phyloP scores from a whole-genome alignment of 2,113 vertebrate species.

The Calonectris borealis region DNA sequence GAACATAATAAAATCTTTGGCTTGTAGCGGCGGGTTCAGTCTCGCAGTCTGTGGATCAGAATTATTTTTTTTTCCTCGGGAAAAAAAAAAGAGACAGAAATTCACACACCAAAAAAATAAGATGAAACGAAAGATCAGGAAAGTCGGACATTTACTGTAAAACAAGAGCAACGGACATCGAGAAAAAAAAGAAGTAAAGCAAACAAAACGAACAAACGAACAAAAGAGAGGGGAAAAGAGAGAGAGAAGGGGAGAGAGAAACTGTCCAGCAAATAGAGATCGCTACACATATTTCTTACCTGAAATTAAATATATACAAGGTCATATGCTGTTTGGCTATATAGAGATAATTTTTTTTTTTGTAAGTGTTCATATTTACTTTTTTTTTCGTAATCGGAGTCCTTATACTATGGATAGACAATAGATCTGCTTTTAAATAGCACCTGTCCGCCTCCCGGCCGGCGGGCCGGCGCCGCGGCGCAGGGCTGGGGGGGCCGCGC shows the following conservation, averaged over 20 bases:
- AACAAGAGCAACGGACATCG: slow-evolving; percentile 1
- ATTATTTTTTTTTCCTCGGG: slow-evolving; percentile 40
- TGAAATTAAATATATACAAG: slow-evolving; percentile 98
- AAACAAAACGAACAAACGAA: slow-evolving; percentile 41
- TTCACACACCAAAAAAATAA: slow-evolving; percentile 7
- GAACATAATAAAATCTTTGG: slow-evolving; percentile 99
- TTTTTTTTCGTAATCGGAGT: slow-evolving; percentile 63
- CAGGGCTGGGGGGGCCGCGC: slow-evolving; percentile 3
- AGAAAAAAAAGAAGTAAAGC: background rate
- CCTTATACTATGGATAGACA: slow-evolving; percentile 91
- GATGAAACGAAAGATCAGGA: slow-evolving; percentile 22
- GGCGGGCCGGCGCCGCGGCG: background rate
- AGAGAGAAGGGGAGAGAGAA: slow-evolving; percentile 51
- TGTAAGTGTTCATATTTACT: slow-evolving; percentile 70
- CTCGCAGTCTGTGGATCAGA: slow-evolving; percentile 78
- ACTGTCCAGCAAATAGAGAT: slow-evolving; percentile 84
- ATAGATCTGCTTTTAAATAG: slow-evolving; percentile 87
- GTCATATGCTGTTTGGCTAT: slow-evolving; percentile 94
- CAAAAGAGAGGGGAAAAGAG: slow-evolving; percentile 15
- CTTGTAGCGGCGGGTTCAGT: slow-evolving; percentile 89
- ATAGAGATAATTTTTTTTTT: slow-evolving; percentile 84
- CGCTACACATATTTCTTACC: slow-evolving; percentile 85
- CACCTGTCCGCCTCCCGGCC: slow-evolving; percentile 76
- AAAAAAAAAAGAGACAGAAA: slow-evolving; percentile 21
- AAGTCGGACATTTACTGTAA: slow-evolving; percentile 47